These are phyloP conservation scores for Lasioglossum figueresi DNA, from an alignment of 2,888 invertebrate species.

Conservation along the genomic window DNA sequence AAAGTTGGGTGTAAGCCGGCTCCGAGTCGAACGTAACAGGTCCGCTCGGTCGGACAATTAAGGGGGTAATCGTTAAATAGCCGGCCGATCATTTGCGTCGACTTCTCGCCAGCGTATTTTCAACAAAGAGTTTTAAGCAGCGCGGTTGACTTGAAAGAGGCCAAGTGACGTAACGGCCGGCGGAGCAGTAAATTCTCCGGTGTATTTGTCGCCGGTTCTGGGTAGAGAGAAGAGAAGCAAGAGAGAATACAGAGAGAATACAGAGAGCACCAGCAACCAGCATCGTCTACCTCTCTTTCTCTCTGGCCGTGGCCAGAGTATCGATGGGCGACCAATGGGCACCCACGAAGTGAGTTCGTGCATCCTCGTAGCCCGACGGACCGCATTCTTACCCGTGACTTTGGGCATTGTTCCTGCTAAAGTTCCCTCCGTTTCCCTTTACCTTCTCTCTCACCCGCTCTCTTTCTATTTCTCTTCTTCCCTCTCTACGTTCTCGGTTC, in stretches of 20 bases:
- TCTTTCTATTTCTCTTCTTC: constrained; percentile 40
- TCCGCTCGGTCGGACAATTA: constrained; percentile 10
- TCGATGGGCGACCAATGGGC: constrained; percentile 61
- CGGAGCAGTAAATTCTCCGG: constrained; percentile 78
- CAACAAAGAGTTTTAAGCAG: constrained; percentile 39
- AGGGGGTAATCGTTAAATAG: constrained; percentile 23
- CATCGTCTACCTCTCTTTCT: constrained; percentile 57
- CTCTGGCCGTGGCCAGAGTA: constrained; percentile 53
- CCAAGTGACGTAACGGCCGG: constrained; percentile 75
- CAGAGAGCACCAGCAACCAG: neutral
- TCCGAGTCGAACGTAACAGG: neutral
- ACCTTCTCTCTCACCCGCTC: constrained; percentile 38
- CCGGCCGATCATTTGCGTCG: constrained; percentile 26
- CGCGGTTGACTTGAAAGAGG: constrained; percentile 56
- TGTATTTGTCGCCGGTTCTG: constrained; percentile 76
- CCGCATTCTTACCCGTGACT: constrained; percentile 83
- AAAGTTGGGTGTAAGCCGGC: neutral
- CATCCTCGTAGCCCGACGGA: constrained; percentile 80
- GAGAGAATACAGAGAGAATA: constrained; percentile 29
- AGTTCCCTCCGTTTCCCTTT: constrained; percentile 67
- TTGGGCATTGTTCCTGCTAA: constrained; percentile 82
- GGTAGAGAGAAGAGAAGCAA: constrained; percentile 41
- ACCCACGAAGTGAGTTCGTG: constrained; percentile 63
- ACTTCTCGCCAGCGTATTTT: constrained; percentile 17
- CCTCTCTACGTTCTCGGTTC: constrained; percentile 50